phyloP scores from a whole-genome alignment of 23 tunicate species.

The Halocynthia aurantium region DNA sequence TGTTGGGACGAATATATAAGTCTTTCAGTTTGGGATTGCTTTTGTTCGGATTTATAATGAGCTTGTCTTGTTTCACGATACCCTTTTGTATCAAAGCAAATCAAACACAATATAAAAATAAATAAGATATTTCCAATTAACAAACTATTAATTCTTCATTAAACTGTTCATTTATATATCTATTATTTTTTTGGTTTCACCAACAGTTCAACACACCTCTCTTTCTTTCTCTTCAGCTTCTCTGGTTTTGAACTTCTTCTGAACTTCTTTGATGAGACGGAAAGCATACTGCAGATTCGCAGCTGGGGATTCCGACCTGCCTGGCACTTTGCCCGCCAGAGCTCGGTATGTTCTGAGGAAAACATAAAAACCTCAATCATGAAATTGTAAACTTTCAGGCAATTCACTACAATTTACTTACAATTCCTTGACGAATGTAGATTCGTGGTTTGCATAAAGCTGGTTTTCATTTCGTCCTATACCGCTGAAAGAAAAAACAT shows the following conservation, averaged over 20 bases:
- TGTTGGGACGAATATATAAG: constrained; percentile 87
- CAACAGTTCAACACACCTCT: constrained; percentile 34
- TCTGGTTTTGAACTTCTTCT: constrained; percentile 92
- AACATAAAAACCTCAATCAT: background rate
- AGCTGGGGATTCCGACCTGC: constrained; percentile 80
- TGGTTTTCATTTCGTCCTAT: constrained; percentile 59
- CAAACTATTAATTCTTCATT: background rate
- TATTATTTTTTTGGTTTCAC: too few species aligned
- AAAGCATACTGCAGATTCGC: constrained; percentile 78
- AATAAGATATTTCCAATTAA: too few species aligned
- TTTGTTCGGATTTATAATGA: constrained; percentile 89
- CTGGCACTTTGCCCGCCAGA: constrained; percentile 65
- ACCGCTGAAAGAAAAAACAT: constrained; percentile 35
- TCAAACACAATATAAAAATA: too few species aligned
- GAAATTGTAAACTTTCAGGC: background rate
- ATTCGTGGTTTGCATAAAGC: constrained; percentile 40
- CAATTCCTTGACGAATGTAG: constrained; percentile 85
- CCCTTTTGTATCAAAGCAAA: constrained; percentile 35
- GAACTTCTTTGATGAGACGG: constrained; percentile 91
- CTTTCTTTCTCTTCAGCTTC: constrained; percentile 94
- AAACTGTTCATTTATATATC: background rate
- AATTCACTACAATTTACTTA: constrained; percentile 11
- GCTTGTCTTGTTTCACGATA: constrained; percentile 94
- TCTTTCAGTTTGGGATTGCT: constrained; percentile 91
- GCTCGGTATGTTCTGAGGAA: constrained; percentile 79